Percentiles rank a stretch among this genome's conserved stretches.
These are phyloP conservation scores for Ericerus pela DNA, from an alignment of 1,140 invertebrate genomes.

Conservation along the genomic window DNA sequence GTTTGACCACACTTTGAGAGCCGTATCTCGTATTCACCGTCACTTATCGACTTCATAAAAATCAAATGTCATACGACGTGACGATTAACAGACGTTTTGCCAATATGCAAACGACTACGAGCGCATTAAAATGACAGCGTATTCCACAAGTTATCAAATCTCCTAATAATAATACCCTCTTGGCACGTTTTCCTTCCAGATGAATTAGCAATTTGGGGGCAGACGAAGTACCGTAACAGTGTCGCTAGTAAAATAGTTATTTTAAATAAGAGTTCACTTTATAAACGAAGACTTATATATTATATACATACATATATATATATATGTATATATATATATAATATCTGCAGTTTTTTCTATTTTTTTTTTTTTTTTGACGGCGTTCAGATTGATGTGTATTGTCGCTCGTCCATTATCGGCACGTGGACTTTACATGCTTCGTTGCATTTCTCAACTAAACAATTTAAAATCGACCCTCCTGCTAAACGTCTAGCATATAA, in stretches of 20 bases:
- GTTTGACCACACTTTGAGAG: background rate
- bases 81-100: no score
- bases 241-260: conserved; percentile 5
- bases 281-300: no score
- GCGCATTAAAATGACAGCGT: background rate
- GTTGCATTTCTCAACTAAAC: conserved; percentile 8
- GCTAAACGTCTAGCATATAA: no score
- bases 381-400: conserved; percentile 8
- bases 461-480: conserved; percentile 3
- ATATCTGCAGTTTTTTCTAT: no score
- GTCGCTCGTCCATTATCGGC: conserved; percentile 19
- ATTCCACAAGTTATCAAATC: conserved; percentile 5
- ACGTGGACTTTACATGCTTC: conserved; percentile 17
- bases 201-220: conserved; percentile 4
- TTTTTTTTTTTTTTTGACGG: conserved; percentile 12
- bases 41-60: no score
- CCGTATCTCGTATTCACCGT: background rate
- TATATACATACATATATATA: no score
- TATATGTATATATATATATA: no score
- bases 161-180: background rate
- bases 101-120: no score
- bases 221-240: conserved; percentile 2
- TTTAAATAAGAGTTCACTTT: conserved; percentile 6
- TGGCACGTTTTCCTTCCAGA: conserved; percentile 2
- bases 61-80: no score